Evolutionary conservation across 2,888 invertebrate genomes (phyloP), one percentile per base, ranked within the genome.

Genomic region (Drosophila nr. fundita): DNA sequence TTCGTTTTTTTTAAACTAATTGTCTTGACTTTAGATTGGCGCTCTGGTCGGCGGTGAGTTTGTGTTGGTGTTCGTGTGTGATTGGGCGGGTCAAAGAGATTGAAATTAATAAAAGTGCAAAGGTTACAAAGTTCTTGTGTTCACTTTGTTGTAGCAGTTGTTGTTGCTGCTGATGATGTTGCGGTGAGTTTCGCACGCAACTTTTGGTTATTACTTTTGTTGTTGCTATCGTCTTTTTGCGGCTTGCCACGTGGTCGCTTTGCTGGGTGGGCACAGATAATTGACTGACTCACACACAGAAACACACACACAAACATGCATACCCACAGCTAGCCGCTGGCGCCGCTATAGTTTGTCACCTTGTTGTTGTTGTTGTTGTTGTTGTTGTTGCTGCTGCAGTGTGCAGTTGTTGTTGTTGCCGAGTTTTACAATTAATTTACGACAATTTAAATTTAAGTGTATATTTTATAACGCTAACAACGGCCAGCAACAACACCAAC

Each of bases 41-140:
- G 45, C 67, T 21, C n/a, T 18, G n/a, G 3, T 30, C 15, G 30
- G 40, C 15, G 15, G 42, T 24, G 34, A 48, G 27, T 21, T 52
- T 4, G 13, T 58, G 38, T 60, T 45, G 63, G 63, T 60, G 11
- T 55, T 34, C 36, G 54, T 38, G n/a, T 52, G n/a, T 48, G 48
- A 36, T 59, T 57, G 69, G 40, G 60, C 34, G 60, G 81, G 60
- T 74, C 81, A 74, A 48, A 58, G 78, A 78, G 78, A 78, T 82
- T 78, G 80, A 79, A 85, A 87, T 80, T 75, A 77, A 73, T 72
- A 82, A 83, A 83, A 87, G 82, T 84, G 87, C 87, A 79, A 79
- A 83, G 83, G 85, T 84, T 83, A 84, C 79, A 83, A 83, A 87
- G 83, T 84, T 82, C 65, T 62, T 63, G 68, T 82, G 70, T 32